phyloP scores from a whole-genome alignment of 2,888 invertebrate species.

The Orthosia cruda region DNA sequence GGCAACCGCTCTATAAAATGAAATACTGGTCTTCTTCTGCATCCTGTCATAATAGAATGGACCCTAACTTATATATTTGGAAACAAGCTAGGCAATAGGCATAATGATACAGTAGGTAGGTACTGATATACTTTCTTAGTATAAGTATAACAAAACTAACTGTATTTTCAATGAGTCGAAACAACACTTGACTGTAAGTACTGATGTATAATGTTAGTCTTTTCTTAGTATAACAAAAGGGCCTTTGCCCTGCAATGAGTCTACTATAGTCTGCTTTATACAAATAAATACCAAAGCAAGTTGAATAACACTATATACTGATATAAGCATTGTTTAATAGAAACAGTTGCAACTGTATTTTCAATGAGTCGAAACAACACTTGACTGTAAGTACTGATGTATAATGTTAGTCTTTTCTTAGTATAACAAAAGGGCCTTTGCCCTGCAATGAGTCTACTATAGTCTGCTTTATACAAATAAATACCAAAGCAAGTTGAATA shows the following conservation, averaged over 20 bases:
- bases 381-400: background rate
- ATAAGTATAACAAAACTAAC: no score
- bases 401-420: background rate
- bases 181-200: background rate
- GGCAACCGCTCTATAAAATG: no score
- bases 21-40: no score
- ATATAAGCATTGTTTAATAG: background rate
- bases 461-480: background rate
- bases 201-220: background rate
- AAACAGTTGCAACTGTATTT: slow-evolving; percentile 17
- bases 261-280: background rate
- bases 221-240: background rate
- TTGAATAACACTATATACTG: background rate
- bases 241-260: background rate
- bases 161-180: slow-evolving; percentile 7
- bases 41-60: no score
- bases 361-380: slow-evolving; percentile 3
- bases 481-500: slow-evolving; percentile 6
- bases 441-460: no score
- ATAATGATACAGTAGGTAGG: no score
- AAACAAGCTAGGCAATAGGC: no score
- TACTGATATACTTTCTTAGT: no score
- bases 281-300: background rate
- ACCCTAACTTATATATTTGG: no score
- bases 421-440: no score